phyloP scores from a whole-genome alignment of 2,888 invertebrate species.

The Balanococcus diminutus region DNA sequence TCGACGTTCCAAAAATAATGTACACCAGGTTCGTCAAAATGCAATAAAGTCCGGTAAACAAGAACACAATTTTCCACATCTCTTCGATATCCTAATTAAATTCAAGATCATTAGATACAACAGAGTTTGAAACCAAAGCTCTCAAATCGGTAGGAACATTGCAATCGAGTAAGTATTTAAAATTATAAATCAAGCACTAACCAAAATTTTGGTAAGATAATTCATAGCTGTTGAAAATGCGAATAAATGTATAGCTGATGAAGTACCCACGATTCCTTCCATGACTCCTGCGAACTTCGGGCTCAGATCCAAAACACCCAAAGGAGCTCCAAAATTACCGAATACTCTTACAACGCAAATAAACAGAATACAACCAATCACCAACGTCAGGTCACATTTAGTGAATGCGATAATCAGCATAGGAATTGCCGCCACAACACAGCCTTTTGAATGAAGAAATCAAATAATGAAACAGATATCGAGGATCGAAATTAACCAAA shows the following conservation, averaged over 20 bases:
- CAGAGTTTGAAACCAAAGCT: too few relatives aligned
- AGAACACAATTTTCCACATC: neutral
- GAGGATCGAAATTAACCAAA: neutral
- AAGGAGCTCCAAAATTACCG: neutral
- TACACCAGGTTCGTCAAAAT: neutral
- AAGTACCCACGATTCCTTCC: neutral
- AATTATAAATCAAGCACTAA: neutral
- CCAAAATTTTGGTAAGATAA: neutral
- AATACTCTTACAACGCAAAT: neutral
- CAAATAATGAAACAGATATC: neutral
- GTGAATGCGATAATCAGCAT: conserved; percentile 4
- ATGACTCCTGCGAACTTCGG: conserved; percentile 24
- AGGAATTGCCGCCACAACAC: neutral
- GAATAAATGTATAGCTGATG: neutral
- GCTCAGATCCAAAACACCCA: conserved; percentile 15
- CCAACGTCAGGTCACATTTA: neutral
- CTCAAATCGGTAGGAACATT: too few relatives aligned
- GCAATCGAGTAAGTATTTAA: too few relatives aligned
- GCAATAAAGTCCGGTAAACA: neutral
- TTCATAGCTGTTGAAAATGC: neutral
- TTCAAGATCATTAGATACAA: neutral
- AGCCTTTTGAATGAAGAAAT: neutral
- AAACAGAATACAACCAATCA: neutral
- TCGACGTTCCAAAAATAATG: neutral
- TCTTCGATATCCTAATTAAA: neutral